These are phyloP conservation scores for Zootermopsis nevadensis DNA, from an alignment of 2,888 invertebrate genomes.

Conservation along the genomic window DNA sequence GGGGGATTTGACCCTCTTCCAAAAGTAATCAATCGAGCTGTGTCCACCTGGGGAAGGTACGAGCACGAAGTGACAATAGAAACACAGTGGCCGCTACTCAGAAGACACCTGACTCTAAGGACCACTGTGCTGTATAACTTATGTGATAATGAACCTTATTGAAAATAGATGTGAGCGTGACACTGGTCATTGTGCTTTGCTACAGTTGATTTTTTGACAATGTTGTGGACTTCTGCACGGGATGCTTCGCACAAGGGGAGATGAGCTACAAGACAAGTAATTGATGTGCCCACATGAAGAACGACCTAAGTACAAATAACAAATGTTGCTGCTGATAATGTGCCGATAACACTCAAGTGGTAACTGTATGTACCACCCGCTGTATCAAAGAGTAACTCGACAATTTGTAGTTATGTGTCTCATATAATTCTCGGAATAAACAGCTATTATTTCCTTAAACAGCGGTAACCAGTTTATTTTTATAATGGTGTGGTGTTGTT, in stretches of 20 bases:
- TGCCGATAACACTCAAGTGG: too few relatives aligned
- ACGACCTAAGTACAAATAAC: too few relatives aligned
- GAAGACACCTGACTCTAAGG: slow-evolving; percentile 22
- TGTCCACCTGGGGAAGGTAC: slow-evolving; percentile 6
- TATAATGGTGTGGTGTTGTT: too few relatives aligned
- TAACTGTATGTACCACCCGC: too few relatives aligned
- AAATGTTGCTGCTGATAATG: too few relatives aligned
- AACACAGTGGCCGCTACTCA: background rate
- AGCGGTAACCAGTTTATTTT: too few relatives aligned
- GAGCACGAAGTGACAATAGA: slow-evolving; percentile 13
- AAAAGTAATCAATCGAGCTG: slow-evolving; percentile 23
- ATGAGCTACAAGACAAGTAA: background rate
- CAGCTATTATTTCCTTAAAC: too few relatives aligned
- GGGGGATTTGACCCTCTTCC: slow-evolving; percentile 9
- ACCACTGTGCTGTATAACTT: background rate
- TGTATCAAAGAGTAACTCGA: too few relatives aligned
- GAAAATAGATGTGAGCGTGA: background rate
- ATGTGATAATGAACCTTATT: slow-evolving; percentile 12
- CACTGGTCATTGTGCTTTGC: too few relatives aligned
- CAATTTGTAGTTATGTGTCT: too few relatives aligned
- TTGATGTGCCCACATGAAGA: too few relatives aligned
- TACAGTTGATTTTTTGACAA: background rate
- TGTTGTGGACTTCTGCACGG: background rate
- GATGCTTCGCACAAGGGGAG: slow-evolving; percentile 3
- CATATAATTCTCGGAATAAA: too few relatives aligned